Conservation (phyloP, 2,888 invertebrate species). For the Prosapia bicincta region DNA sequence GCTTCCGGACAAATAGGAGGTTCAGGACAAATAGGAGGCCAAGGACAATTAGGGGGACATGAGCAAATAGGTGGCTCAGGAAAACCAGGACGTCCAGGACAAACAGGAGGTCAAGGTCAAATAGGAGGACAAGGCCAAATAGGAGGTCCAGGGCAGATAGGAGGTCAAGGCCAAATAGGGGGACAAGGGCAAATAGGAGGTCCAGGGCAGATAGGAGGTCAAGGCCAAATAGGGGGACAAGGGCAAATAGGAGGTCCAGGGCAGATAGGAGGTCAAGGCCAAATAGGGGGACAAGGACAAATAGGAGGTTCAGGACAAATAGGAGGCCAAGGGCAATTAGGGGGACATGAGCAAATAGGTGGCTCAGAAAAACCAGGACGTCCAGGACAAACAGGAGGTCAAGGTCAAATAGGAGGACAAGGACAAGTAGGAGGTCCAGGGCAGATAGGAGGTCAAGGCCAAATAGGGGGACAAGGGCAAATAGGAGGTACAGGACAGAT, state of each 20-base stretch:
- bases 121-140: slow-evolving; percentile 23
- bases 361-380: slow-evolving; percentile 37
- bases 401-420: slow-evolving; percentile 34
- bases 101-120: slow-evolving; percentile 38
- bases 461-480: neutral
- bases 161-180: slow-evolving; percentile 34
- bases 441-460: slow-evolving; percentile 40
- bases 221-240: slow-evolving; percentile 34
- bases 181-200: slow-evolving; percentile 39
- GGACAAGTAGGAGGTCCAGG: slow-evolving; percentile 43
- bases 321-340: slow-evolving; percentile 34
- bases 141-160: slow-evolving; percentile 32
- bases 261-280: slow-evolving; percentile 43
- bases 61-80: slow-evolving; percentile 36
- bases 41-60: slow-evolving; percentile 38
- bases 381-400: slow-evolving; percentile 25
- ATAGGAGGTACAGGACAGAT: slow-evolving; percentile 42
- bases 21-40: slow-evolving; percentile 36
- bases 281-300: slow-evolving; percentile 20
- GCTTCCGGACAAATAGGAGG: slow-evolving; percentile 33
- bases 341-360: slow-evolving; percentile 38
- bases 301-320: slow-evolving; percentile 32
- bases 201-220: slow-evolving; percentile 25
- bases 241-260: slow-evolving; percentile 43
- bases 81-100: slow-evolving; percentile 35